Evolutionary conservation across 2,797 vertebrate genomes (phyloP).

Genomic region (Poeciliopsis infans): DNA sequence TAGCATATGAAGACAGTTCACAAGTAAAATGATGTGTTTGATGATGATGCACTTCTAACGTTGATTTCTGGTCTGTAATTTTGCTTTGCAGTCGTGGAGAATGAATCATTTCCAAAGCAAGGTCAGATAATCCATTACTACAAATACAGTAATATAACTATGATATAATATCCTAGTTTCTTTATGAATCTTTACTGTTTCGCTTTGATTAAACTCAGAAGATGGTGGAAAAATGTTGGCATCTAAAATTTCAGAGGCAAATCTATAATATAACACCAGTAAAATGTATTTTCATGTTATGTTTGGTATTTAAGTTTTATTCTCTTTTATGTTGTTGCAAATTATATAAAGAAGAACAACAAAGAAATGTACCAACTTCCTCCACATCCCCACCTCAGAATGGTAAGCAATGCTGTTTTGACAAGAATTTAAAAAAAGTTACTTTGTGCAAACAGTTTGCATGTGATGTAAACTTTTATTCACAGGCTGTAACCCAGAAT

Average conservation of each 20-base stretch:
- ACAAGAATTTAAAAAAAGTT: no score
- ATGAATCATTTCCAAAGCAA: background rate
- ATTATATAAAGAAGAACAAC: background rate
- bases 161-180: background rate
- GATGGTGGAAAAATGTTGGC: background rate
- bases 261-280: no score
- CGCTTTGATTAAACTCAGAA: background rate
- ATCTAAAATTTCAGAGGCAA: no score
- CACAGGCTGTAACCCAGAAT: no score
- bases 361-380: rapidly evolving
- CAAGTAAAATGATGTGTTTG: background rate
- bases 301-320: background rate
- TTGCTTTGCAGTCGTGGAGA: background rate
- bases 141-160: background rate
- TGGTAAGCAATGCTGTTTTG: background rate
- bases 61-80: background rate
- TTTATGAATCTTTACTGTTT: background rate
- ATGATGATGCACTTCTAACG: background rate
- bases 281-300: background rate
- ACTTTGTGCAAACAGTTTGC: no score
- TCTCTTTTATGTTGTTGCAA: background rate
- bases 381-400: background rate
- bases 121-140: background rate
- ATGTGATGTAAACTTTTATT: no score
- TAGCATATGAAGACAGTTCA: no score